Base-by-base conservation (phyloP, 1,140 invertebrate genomes). In the Conus betulinus region DNA sequence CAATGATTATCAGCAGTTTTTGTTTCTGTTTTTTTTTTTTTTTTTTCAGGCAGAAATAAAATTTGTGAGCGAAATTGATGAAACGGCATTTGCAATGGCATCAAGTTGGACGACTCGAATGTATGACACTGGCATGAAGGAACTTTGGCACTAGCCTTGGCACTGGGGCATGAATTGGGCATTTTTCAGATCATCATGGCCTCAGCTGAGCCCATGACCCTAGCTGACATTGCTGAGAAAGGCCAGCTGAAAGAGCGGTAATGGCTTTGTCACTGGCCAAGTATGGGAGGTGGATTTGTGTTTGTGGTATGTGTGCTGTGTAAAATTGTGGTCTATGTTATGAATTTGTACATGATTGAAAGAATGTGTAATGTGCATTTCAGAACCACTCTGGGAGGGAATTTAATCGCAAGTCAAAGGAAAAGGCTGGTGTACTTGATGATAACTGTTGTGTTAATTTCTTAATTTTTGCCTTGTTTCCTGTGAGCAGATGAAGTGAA, bases 231-330 rank as follows among this genome's bases (percentile, higher is more conserved):
- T 53, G 87, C 87, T n/a, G 81, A 88, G n/a, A 88, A 84, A 51
- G 87, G 60, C 57, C 74, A 67, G 51, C 81, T 88, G n/a, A 88
- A 88, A 55, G 87, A 88, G 74, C 83, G 87, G 87, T 84, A 84
- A 55, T 25, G 51, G 20, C 10, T 39, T 39, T 39, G 39, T 39
- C 39, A 39, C 71, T 25, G 10, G 10, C 13, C 13, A 2, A 74
- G n/a, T n/a, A 74, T 74, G 71, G 7, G n/a, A 17, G 71, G 7
- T n/a, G 20, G 71, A 74, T 39, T 39, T 39, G 39, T 39, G 39
- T 39, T 39, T 39, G 39, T 3, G 0, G 39, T 39, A 3, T 39
- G 39, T 39, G 3, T 39, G 39, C 39, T 39, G 39, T 39, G 39
- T 39, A 39, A 39, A 39, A 39, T 0, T 39, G 3, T 39, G 39